Percentiles rank a stretch among this genome's conserved stretches.
phyloP scores from a whole-genome alignment of 2,113 vertebrate genomes.

The Pseudorhombus dupliciocellatus region DNA sequence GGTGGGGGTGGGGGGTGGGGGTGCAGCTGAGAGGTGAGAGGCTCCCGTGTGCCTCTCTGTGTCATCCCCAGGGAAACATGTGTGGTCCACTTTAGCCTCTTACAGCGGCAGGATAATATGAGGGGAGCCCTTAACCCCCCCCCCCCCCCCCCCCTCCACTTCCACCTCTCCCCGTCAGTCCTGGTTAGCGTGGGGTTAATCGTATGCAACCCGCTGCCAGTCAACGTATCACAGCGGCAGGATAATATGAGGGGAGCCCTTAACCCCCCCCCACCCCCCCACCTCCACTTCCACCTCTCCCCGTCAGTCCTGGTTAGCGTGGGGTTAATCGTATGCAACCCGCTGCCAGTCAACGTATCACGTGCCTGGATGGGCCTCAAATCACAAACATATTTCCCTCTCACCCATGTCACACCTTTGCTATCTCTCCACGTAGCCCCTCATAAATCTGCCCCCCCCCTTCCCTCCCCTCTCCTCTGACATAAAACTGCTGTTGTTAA shows the following conservation, averaged over 20 bases:
- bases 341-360: constrained; percentile 61
- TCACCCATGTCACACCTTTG: constrained; percentile 38
- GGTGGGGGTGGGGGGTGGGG: not conserved
- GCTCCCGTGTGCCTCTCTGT: constrained; percentile 54
- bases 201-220: constrained; percentile 68
- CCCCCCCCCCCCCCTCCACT: constrained; percentile 55
- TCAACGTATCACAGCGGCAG: constrained; percentile 57
- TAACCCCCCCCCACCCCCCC: constrained; percentile 61
- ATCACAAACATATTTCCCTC: constrained; percentile 69
- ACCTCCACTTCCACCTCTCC: constrained; percentile 57
- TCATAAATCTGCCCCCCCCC: constrained; percentile 15
- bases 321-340: constrained; percentile 75
- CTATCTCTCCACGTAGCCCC: constrained; percentile 5
- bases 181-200: constrained; percentile 72
- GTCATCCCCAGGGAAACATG: constrained; percentile 66
- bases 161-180: constrained; percentile 57
- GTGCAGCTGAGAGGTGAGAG: constrained; percentile 64
- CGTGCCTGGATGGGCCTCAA: constrained; percentile 62
- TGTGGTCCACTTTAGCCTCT: constrained; percentile 69
- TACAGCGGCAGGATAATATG: constrained; percentile 62
- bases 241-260: constrained; percentile 68
- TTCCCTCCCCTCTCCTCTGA: no score
- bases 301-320: constrained; percentile 61
- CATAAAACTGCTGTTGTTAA: constrained; percentile 17
- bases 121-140: constrained; percentile 70